Evolutionary conservation across 2,888 invertebrate species (phyloP).

Genomic region (Cheilosia grossa): DNA sequence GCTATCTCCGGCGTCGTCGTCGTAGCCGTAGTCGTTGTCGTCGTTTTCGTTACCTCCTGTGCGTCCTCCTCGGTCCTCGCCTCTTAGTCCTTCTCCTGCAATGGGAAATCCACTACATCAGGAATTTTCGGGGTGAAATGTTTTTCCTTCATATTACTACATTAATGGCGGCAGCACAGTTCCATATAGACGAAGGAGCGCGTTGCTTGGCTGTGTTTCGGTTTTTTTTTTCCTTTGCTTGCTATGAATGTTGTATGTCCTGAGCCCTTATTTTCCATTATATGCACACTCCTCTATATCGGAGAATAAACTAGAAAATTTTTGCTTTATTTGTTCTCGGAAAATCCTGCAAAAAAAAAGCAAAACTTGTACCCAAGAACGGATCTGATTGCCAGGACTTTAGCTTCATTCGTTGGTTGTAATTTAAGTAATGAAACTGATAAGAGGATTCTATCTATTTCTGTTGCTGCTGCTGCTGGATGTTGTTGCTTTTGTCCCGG

Average conservation of each 20-base stretch:
- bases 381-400: constrained; percentile 72
- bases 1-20: constrained; percentile 76
- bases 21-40: constrained; percentile 50
- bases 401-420: constrained; percentile 72
- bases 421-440: constrained; percentile 77
- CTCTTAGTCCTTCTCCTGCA: constrained; percentile 34
- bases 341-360: constrained; percentile 54
- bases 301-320: constrained; percentile 65
- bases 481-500: constrained; percentile 47
- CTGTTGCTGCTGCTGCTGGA: constrained; percentile 23
- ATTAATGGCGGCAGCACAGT: constrained; percentile 72
- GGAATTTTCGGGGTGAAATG: constrained; percentile 76
- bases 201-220: constrained; percentile 36
- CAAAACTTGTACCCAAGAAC: constrained; percentile 56
- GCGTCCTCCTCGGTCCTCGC: constrained; percentile 46
- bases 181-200: constrained; percentile 54
- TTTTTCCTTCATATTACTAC: constrained; percentile 74
- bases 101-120: constrained; percentile 71
- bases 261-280: constrained; percentile 70
- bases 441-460: constrained; percentile 75
- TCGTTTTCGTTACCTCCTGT: constrained; percentile 67
- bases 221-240: constrained; percentile 32
- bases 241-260: constrained; percentile 61
- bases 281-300: constrained; percentile 58
- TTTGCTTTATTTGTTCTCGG: constrained; percentile 71